Conservation (phyloP, 2,113 vertebrate species). For the Colinus virginianus region DNA sequence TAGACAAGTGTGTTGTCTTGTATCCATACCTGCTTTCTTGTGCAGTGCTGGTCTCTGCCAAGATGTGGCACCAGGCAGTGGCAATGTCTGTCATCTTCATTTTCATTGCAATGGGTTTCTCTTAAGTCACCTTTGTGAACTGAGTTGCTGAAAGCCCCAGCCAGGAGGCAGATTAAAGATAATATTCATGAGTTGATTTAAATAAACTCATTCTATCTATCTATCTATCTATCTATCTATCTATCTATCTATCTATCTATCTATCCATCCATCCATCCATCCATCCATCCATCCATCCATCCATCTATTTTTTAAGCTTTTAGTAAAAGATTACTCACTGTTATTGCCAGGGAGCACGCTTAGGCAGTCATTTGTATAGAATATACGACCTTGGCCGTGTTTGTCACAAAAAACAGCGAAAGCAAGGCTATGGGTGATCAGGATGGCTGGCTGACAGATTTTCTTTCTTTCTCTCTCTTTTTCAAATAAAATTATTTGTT, state of each 20-base stretch:
- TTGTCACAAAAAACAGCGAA: conserved; percentile 12
- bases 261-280: too few species aligned
- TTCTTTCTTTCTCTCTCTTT: conserved; percentile 11
- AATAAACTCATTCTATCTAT: background rate
- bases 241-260: too few species aligned
- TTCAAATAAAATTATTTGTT: conserved; percentile 62
- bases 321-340: background rate
- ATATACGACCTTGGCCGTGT: rapidly evolving
- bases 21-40: background rate
- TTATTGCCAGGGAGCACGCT: background rate
- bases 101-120: background rate
- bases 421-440: background rate
- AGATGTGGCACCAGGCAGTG: background rate
- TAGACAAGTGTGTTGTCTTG: background rate
- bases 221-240: too few species aligned
- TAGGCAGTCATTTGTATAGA: background rate
- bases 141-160: background rate
- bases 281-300: too few species aligned
- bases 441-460: background rate
- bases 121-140: background rate
- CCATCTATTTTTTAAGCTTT: background rate
- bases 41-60: background rate
- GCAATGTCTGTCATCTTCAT: background rate
- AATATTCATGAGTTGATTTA: background rate
- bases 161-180: background rate